Percentiles rank a stretch among this genome's conserved stretches.
Conservation (phyloP, 2,797 vertebrate species). For the Xenentodon cancila region DNA sequence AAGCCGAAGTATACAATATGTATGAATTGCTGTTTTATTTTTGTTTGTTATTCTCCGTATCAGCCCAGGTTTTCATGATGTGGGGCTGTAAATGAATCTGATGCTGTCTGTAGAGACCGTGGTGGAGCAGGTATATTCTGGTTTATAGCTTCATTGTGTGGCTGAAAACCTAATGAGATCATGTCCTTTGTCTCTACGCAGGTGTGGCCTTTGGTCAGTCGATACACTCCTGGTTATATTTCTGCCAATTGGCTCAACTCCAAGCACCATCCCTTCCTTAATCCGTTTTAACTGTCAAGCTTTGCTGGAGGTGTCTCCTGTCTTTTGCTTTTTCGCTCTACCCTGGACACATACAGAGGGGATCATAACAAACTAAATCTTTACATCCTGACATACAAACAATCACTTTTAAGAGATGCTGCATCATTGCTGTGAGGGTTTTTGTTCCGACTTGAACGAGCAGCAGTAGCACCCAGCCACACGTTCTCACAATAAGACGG, state of each 20-base stretch:
- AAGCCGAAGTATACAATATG: too few species aligned
- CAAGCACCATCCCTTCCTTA: constrained; percentile 12
- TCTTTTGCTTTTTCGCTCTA: constrained; percentile 26
- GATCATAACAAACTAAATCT: constrained; percentile 10
- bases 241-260: constrained; percentile 27
- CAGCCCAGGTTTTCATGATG: too few species aligned
- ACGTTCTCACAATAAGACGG: constrained; percentile 32
- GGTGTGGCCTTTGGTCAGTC: constrained; percentile 32
- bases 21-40: too few species aligned
- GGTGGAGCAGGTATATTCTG: constrained; percentile 10
- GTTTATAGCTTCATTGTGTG: constrained; percentile 11
- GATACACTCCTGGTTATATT: constrained; percentile 13
- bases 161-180: constrained; percentile 18
- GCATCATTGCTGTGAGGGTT: constrained; percentile 46
- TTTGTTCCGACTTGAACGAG: constrained; percentile 67
- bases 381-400: background rate
- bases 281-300: constrained; percentile 17
- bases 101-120: constrained; percentile 31
- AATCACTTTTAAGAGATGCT: constrained; percentile 14
- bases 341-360: constrained; percentile 24
- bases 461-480: constrained; percentile 20
- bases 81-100: constrained; percentile 42
- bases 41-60: too few species aligned
- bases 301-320: constrained; percentile 22
- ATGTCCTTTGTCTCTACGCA: constrained; percentile 12